Conservation (phyloP, 2,113 vertebrate species). For the Stegastes partitus region DNA sequence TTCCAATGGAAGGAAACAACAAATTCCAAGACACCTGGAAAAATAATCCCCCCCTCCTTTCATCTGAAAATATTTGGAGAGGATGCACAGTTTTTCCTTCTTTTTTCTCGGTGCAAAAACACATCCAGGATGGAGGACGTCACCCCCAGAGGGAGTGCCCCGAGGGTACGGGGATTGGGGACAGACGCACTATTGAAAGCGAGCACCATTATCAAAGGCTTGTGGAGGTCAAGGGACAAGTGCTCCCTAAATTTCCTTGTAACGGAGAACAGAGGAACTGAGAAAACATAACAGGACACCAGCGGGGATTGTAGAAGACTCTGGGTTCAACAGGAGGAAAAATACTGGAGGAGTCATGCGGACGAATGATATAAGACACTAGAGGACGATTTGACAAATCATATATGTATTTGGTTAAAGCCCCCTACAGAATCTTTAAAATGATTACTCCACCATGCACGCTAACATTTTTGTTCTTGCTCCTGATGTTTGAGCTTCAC, state of each 20-base stretch:
- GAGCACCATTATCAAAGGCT: conserved; percentile 56
- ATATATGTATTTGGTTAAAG: too few species aligned
- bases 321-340: background rate
- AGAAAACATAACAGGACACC: conserved; percentile 47
- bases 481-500: too few species aligned
- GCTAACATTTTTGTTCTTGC: too few species aligned
- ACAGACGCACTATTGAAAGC: conserved; percentile 62
- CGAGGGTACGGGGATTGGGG: conserved; percentile 6
- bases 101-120: conserved; percentile 26
- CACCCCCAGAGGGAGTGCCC: conserved; percentile 35
- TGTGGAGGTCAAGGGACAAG: conserved; percentile 59
- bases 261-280: conserved; percentile 41
- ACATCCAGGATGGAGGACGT: conserved; percentile 48
- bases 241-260: conserved; percentile 57
- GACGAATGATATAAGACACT: too few species aligned
- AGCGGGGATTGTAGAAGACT: conserved; percentile 33
- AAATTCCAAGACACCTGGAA: conserved; percentile 80
- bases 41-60: conserved; percentile 71
- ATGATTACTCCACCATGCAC: too few species aligned
- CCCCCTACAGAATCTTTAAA: too few species aligned
- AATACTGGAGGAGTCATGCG: too few species aligned
- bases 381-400: too few species aligned
- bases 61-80: conserved; percentile 39
- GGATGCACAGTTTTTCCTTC: conserved; percentile 62
- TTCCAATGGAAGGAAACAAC: conserved; percentile 54